phyloP scores from a whole-genome alignment of 1,140 invertebrate genomes.

The Arion vulgaris region DNA sequence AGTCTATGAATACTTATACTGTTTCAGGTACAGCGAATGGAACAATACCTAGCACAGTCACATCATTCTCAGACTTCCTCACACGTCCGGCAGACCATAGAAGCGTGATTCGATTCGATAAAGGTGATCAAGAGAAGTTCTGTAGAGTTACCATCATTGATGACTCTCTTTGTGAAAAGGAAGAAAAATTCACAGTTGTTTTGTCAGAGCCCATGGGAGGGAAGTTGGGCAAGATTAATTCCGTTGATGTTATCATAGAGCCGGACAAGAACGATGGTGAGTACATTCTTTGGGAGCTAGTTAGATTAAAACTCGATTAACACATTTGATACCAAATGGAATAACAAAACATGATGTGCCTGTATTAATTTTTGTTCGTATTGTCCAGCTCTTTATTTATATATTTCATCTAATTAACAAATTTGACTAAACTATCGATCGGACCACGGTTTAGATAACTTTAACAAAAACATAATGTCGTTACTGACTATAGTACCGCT shows the following conservation, averaged over 20 bases:
- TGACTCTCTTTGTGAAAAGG: conserved; percentile 71
- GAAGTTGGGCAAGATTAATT: conserved; percentile 56
- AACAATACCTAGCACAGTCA: conserved; percentile 62
- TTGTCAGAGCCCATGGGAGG: conserved; percentile 70
- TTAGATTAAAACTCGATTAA: too few species aligned
- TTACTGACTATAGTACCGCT: too few species aligned
- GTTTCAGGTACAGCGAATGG: conserved; percentile 68
- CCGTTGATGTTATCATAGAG: conserved; percentile 67
- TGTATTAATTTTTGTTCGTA: too few species aligned
- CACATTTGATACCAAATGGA: too few species aligned
- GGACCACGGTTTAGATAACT: too few species aligned
- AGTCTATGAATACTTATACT: too few species aligned
- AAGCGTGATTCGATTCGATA: conserved; percentile 70
- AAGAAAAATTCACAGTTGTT: conserved; percentile 70
- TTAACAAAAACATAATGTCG: too few species aligned
- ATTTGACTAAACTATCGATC: too few species aligned
- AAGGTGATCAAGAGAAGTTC: conserved; percentile 62
- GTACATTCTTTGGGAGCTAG: conserved; percentile 20
- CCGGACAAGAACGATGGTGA: conserved; percentile 70
- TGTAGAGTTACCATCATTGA: conserved; percentile 72
- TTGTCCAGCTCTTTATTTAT: too few species aligned
- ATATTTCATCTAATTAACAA: too few species aligned
- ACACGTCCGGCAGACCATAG: conserved; percentile 65
- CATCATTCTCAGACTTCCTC: conserved; percentile 72
- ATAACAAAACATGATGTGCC: too few species aligned